A percentile compares a stretch with the other conserved stretches of the same genome.
Conservation (phyloP, 2,113 vertebrate genomes). For the Neomonachus schauinslandi region DNA sequence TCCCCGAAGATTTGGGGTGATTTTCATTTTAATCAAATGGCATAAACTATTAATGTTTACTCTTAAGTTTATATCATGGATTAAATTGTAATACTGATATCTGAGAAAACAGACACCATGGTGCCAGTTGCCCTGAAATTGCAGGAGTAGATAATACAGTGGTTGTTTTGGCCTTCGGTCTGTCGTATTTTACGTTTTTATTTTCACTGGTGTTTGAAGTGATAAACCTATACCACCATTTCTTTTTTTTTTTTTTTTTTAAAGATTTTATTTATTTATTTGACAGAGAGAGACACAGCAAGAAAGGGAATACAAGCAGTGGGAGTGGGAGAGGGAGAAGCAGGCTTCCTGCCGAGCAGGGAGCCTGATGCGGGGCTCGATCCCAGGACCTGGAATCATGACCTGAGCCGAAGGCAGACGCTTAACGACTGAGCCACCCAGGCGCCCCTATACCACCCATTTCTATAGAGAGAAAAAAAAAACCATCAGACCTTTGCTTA, state of each 20-base stretch:
- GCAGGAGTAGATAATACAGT: slow-evolving; percentile 46
- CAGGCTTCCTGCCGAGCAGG: no score
- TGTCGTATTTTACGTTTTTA: neutral
- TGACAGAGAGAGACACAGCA: no score
- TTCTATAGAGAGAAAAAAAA: neutral
- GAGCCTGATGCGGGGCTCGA: no score
- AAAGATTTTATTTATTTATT: no score
- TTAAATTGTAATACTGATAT: slow-evolving; percentile 65
- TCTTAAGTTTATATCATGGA: slow-evolving; percentile 73
- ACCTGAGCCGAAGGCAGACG: no score
- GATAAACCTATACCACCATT: neutral
- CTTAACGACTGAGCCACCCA: no score
- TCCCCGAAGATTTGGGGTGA: slow-evolving; percentile 47
- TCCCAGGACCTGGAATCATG: no score
- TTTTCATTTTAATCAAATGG: slow-evolving; percentile 76
- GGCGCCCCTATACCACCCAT: neutral
- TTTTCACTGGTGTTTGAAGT: neutral
- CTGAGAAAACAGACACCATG: neutral
- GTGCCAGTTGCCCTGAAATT: neutral
- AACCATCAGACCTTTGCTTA: neutral
- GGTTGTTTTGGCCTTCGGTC: neutral
- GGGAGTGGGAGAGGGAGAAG: no score
- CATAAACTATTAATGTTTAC: slow-evolving; percentile 74
- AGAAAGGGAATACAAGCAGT: no score
- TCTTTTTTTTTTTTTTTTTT: neutral